Conservation (phyloP, 2,888 invertebrate species). For the Megalurothrips usitatus region DNA sequence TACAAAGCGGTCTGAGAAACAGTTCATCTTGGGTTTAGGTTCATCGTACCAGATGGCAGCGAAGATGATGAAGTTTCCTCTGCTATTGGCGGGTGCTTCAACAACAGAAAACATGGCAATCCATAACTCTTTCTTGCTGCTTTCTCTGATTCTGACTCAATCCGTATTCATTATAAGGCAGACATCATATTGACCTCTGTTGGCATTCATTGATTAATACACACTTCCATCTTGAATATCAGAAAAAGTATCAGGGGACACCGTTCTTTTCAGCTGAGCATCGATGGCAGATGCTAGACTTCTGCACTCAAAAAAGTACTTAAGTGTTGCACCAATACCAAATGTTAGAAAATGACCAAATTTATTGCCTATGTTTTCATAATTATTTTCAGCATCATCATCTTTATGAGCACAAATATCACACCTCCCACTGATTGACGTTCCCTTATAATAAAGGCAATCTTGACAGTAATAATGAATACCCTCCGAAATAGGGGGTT, state of each 20-base stretch:
- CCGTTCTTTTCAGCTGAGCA: background rate
- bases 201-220: background rate
- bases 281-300: background rate
- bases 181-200: background rate
- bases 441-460: background rate
- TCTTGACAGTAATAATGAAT: background rate
- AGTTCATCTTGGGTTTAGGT: background rate
- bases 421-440: background rate
- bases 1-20: background rate
- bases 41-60: background rate
- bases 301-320: background rate
- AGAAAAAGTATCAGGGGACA: background rate
- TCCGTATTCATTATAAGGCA: background rate
- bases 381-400: background rate
- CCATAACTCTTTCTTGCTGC: background rate
- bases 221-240: background rate
- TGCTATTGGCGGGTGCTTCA: background rate
- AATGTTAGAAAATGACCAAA: background rate
- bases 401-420: background rate
- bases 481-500: background rate
- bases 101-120: background rate
- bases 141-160: background rate
- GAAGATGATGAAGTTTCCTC: background rate
- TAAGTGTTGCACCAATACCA: background rate
- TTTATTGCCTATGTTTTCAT: background rate